Percentiles rank a stretch among this genome's conserved stretches.
These are phyloP conservation scores for Papilio dardanus DNA, from an alignment of 1,140 invertebrate species.

Conservation along the genomic window DNA sequence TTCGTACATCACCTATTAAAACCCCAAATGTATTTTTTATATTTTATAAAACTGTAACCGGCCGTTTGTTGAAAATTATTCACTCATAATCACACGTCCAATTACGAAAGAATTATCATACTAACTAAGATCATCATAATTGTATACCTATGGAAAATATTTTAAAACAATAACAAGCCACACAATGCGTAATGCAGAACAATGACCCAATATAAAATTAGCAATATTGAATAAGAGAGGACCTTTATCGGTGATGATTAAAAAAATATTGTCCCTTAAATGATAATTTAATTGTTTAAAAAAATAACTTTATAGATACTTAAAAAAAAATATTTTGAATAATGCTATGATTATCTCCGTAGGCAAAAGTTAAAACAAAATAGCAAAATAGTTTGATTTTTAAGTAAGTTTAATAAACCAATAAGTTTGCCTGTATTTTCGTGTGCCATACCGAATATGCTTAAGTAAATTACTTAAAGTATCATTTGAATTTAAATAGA, in stretches of 20 bases:
- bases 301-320: too few relatives aligned
- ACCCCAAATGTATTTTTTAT: too few relatives aligned
- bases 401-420: too few relatives aligned
- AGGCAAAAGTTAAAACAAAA: too few relatives aligned
- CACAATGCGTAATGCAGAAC: background rate
- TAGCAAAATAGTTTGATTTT: too few relatives aligned
- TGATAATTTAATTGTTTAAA: background rate
- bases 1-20: too few relatives aligned
- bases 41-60: background rate
- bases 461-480: too few relatives aligned
- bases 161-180: background rate
- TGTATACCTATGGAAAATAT: background rate
- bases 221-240: background rate
- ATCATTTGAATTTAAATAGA: too few relatives aligned
- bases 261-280: background rate
- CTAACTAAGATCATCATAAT: background rate
- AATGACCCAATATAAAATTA: background rate
- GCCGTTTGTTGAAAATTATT: background rate
- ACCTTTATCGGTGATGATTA: background rate
- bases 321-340: too few relatives aligned
- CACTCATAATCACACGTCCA: background rate
- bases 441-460: too few relatives aligned
- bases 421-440: too few relatives aligned
- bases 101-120: background rate
- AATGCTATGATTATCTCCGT: too few relatives aligned